Base-by-base conservation (phyloP, 1,140 invertebrate species). In the Subanguina moxae region DNA sequence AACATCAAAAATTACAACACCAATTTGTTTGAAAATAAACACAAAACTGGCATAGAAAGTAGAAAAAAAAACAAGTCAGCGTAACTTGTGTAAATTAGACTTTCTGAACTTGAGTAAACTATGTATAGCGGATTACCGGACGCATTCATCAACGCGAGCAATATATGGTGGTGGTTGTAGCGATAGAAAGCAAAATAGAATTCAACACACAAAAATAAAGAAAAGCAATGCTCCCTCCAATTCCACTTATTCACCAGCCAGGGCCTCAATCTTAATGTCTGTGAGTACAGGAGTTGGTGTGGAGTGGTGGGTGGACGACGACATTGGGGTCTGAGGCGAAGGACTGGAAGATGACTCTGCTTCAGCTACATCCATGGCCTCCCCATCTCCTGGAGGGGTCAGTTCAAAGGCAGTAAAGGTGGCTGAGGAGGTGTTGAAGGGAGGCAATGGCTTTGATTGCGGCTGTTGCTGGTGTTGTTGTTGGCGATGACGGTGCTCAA, bases 391-490 rank as follows among this genome's bases (percentile, higher is more conserved):
- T 19, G 48, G 3, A 25, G 1, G 3, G 17, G 23, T 52, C 17
- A 25, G 48, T 52, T 52, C 48, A 52, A 25, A 21, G 15, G 48
- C 48, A 25, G n/a, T 25, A 15, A 21, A 52, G 3, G n/a, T 52
- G n/a, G 48, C n/a, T 19, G n/a, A 21, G 8, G 48, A 19, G 3
- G 48, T 1, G 15, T 25, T 52, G 48, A 52, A 52, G 8, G 48
- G 48, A 7, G 48, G 58, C 19, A 61, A 8, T 25, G 28, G n/a
- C 3, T 3, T 56, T 3, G 21, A 28, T 13, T 23, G 52, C 28
- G 3, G 52, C 58, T 25, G 42, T 59, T 64, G n/a, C 3, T 19
- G 28, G 15, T 56, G 21, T 64, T 64, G 62, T 8, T 56, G 62
- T 64, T 52, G 62, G 11, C n/a, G 28, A 5, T 30, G 58, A 13